Evolutionary conservation across 30 jellyfish, hydroid and myxozoan species (phyloP).

Genomic region (Chironex yamaguchii): DNA sequence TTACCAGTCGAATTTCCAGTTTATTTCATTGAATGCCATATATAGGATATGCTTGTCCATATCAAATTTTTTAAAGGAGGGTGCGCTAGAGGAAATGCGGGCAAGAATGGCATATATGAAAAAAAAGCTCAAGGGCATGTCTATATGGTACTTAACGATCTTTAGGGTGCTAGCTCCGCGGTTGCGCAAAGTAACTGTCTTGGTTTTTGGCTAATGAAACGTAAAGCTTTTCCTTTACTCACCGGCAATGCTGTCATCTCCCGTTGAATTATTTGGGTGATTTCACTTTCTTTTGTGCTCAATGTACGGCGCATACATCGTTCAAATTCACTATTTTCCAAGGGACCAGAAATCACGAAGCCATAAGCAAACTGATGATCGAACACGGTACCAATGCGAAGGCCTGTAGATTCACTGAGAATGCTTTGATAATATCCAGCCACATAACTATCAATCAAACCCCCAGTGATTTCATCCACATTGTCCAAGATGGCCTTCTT

Average conservation of each 20-base stretch:
- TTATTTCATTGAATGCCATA: too few relatives aligned
- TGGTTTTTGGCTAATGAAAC: not conserved
- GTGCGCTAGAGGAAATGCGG: too few relatives aligned
- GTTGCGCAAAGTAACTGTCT: too few relatives aligned
- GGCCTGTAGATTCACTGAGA: constrained; percentile 58
- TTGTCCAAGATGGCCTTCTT: constrained; percentile 58
- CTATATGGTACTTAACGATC: too few relatives aligned
- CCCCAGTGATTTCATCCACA: constrained; percentile 81
- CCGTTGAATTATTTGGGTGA: constrained; percentile 78
- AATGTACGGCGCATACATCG: constrained; percentile 88
- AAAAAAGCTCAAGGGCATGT: too few relatives aligned
- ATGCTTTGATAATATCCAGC: constrained; percentile 84
- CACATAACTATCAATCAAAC: constrained; percentile 97
- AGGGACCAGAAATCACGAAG: constrained; percentile 72
- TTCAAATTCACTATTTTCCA: constrained; percentile 79
- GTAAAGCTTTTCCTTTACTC: not conserved
- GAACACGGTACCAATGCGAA: constrained; percentile 86
- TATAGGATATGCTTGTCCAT: too few relatives aligned
- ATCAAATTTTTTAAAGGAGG: too few relatives aligned
- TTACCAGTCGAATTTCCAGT: too few relatives aligned
- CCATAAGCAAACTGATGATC: constrained; percentile 99
- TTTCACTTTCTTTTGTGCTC: constrained; percentile 89
- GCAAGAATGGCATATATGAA: too few relatives aligned
- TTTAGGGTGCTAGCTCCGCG: too few relatives aligned
- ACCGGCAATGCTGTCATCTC: constrained; percentile 93